Evolutionary conservation across 2,888 invertebrate species (phyloP).

Genomic region (Chrysotoxum bicinctum): DNA sequence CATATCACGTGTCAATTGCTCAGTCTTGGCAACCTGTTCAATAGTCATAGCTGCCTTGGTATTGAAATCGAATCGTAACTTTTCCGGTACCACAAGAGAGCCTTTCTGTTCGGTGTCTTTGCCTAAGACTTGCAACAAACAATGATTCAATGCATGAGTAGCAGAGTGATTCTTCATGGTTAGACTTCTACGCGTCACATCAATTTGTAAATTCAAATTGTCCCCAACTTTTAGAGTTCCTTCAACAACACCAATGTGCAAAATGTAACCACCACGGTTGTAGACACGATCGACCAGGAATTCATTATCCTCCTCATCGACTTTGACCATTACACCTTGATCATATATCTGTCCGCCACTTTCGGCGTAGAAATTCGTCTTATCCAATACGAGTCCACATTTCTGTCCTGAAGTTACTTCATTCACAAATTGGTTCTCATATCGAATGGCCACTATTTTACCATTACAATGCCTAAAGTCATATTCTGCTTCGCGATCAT

Average conservation of each 20-base stretch:
- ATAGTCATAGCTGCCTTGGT: slow-evolving; percentile 95
- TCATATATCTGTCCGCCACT: slow-evolving; percentile 99
- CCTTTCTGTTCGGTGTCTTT: slow-evolving; percentile 97
- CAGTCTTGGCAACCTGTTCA: slow-evolving; percentile 93
- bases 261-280: slow-evolving; percentile 96
- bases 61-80: slow-evolving; percentile 98
- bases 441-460: slow-evolving; percentile 91
- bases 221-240: slow-evolving; percentile 93
- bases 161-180: slow-evolving; percentile 99
- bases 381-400: slow-evolving; percentile 95
- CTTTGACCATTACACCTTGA: slow-evolving; percentile 94
- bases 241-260: slow-evolving; percentile 95
- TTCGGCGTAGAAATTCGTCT: slow-evolving; percentile 98
- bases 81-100: slow-evolving; percentile 98
- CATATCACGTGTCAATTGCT: slow-evolving; percentile 89
- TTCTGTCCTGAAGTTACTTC: slow-evolving; percentile 91
- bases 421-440: slow-evolving; percentile 92
- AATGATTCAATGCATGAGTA: slow-evolving; percentile 98
- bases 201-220: slow-evolving; percentile 90
- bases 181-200: slow-evolving; percentile 90
- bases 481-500: slow-evolving; percentile 88
- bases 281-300: slow-evolving; percentile 96
- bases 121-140: slow-evolving; percentile 93
- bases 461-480: slow-evolving; percentile 88
- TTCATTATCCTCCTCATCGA: slow-evolving; percentile 92